Conservation (phyloP, 1,140 invertebrate species). For the Listronotus bonariensis region DNA sequence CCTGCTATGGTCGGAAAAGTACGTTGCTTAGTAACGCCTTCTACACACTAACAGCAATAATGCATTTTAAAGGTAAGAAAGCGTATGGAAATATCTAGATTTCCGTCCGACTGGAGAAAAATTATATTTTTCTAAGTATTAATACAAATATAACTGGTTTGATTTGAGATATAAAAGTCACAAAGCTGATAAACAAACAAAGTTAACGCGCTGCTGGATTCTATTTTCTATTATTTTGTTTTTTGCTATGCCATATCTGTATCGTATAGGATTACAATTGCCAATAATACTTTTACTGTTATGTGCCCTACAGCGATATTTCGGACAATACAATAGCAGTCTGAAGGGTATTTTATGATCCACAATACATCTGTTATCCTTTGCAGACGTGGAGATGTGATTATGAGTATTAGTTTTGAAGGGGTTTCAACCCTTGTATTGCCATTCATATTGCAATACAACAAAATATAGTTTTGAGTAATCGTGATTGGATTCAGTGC, state of each 20-base stretch:
- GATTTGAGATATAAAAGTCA: not conserved
- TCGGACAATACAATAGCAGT: slow-evolving; percentile 24
- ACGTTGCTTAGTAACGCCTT: too few relatives aligned
- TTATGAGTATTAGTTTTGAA: slow-evolving; percentile 30
- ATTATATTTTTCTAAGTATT: not conserved
- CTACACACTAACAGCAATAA: too few relatives aligned
- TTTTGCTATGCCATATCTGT: slow-evolving; percentile 28
- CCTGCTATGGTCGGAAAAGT: too few relatives aligned
- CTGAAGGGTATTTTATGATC: slow-evolving; percentile 34
- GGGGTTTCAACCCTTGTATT: slow-evolving; percentile 9
- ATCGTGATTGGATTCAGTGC: slow-evolving; percentile 2
- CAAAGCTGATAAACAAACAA: slow-evolving; percentile 2
- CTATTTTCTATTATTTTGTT: slow-evolving; percentile 23
- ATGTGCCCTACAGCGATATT: slow-evolving; percentile 27
- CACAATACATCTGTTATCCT: slow-evolving; percentile 39
- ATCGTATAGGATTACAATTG: slow-evolving; percentile 31
- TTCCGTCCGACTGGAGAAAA: too few relatives aligned
- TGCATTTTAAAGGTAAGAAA: too few relatives aligned
- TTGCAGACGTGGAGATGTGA: slow-evolving; percentile 26
- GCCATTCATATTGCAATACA: slow-evolving; percentile 5
- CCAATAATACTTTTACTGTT: slow-evolving; percentile 38
- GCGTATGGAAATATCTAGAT: too few relatives aligned
- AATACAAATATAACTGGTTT: slow-evolving; percentile 3
- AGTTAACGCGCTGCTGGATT: slow-evolving; percentile 4
- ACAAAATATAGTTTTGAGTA: not conserved